A percentile compares a stretch with the other conserved stretches of the same genome.
phyloP scores from a whole-genome alignment of 2,113 vertebrate species.

The Phalacrocorax aristotelis region DNA sequence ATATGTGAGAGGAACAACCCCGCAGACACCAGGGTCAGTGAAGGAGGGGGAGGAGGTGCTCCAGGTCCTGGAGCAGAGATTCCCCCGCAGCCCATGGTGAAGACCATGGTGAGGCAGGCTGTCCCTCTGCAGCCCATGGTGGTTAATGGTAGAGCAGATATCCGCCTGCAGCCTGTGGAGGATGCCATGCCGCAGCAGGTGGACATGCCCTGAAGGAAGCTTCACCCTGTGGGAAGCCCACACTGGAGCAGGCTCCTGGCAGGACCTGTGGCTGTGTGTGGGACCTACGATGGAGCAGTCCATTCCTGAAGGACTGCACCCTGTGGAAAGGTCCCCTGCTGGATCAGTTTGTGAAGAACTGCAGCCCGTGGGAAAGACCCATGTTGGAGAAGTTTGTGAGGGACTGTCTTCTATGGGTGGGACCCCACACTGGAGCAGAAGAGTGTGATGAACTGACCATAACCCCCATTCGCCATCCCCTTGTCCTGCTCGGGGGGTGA shows the following conservation, averaged over 20 bases:
- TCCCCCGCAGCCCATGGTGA: fast-evolving
- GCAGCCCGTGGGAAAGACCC: neutral
- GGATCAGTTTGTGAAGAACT: neutral
- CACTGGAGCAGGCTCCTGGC: neutral
- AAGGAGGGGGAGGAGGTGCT: neutral
- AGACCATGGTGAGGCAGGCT: neutral
- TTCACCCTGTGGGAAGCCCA: neutral
- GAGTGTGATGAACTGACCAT: neutral
- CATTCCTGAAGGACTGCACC: neutral
- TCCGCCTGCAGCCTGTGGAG: neutral
- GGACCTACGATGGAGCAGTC: neutral
- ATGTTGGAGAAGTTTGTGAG: neutral
- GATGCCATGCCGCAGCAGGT: fast-evolving
- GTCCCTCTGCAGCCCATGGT: neutral
- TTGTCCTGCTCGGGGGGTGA: fast-evolving
- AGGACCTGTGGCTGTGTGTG: neutral
- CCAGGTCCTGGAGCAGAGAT: neutral
- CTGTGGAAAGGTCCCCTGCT: neutral
- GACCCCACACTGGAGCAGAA: neutral
- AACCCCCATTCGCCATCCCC: neutral
- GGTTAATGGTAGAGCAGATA: neutral
- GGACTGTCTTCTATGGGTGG: neutral
- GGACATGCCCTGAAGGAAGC: neutral
- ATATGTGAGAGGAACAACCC: neutral
- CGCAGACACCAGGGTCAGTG: neutral